Evolutionary conservation across 2,113 vertebrate species (phyloP), one percentile per base, ranked within the genome.

Genomic region (Micromys minutus): DNA sequence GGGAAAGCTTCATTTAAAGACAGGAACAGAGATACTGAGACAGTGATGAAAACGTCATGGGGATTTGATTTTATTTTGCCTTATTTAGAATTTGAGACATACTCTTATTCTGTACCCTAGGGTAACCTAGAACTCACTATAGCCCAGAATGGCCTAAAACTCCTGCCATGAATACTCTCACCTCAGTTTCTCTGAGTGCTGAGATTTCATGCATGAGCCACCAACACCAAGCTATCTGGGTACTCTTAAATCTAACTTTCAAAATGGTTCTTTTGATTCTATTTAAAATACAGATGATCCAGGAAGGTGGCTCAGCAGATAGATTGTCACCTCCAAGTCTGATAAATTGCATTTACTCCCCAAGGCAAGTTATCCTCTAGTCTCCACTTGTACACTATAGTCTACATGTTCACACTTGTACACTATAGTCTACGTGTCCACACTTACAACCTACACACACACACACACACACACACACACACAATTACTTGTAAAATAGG

Each of bases 1-100:
- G 39, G 63, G 91, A 31, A 91, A 91, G 77, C 55, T 59, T 45
- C 72, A 3, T 86, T 59, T 89, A 89, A 85, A 95, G 36, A 85
- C 39, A 83, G 61, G 87, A 65, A 81, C 12, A 69, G 29, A 71
- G 47, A 86, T 16, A 36, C 34, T 39, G 63, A 71, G 24, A 90
- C 55, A 67, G 76, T 36, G 15, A 86, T 39, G 47, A 42, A 88
- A 75, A 77, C 63, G 31, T 72, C 74, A 63, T 17, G 29, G 34
- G 36, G 16, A 26, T n/a, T 29, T 26, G 19, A 5, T 63, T 39
- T 63, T 74, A 79, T 67, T 74, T 76, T 24, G 12, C 15, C 19
- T 50, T 52, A 50, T 50, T 67, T 69, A 65, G 45, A 22, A 67
- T 52, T 69, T 52, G 42, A 86, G 45, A 47, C 31, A 16, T 63